A percentile compares a stretch with the other conserved stretches of the same genome.
These are phyloP conservation scores for Drosophila macrothrix DNA, from an alignment of 2,888 invertebrate species.

Conservation along the genomic window DNA sequence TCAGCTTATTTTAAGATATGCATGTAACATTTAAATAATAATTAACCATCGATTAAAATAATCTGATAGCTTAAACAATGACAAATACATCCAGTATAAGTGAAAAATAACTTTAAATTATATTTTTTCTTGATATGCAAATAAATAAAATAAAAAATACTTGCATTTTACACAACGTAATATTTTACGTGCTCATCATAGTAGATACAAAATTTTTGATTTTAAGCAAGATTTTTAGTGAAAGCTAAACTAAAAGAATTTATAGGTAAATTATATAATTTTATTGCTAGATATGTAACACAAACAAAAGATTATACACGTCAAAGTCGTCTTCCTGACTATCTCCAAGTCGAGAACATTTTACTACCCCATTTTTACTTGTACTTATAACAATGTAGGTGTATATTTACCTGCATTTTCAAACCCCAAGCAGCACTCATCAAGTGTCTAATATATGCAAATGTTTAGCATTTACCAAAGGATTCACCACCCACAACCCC, in stretches of 20 bases:
- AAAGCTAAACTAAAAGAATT: not conserved
- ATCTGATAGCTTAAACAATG: not conserved
- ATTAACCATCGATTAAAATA: not conserved
- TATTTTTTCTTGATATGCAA: not conserved
- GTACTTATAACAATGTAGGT: conserved; percentile 1
- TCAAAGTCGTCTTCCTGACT: not conserved
- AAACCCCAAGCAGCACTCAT: conserved; percentile 2
- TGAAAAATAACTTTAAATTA: not conserved
- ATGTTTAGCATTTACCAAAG: conserved; percentile 23
- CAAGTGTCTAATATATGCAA: conserved; percentile 42
- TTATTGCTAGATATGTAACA: not conserved
- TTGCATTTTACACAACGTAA: not conserved
- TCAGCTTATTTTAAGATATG: not conserved
- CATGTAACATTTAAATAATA: not conserved
- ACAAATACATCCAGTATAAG: not conserved
- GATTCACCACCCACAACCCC: not conserved
- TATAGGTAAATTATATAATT: not conserved
- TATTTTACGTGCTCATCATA: not conserved
- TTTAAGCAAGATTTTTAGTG: not conserved
- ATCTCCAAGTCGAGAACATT: not conserved
- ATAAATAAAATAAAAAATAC: not conserved
- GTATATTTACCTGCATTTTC: not conserved
- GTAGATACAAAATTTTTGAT: not conserved
- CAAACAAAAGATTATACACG: too few species aligned
- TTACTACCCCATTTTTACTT: not conserved